phyloP scores from a whole-genome alignment of 1,140 invertebrate genomes.

The Drosophila dunni region DNA sequence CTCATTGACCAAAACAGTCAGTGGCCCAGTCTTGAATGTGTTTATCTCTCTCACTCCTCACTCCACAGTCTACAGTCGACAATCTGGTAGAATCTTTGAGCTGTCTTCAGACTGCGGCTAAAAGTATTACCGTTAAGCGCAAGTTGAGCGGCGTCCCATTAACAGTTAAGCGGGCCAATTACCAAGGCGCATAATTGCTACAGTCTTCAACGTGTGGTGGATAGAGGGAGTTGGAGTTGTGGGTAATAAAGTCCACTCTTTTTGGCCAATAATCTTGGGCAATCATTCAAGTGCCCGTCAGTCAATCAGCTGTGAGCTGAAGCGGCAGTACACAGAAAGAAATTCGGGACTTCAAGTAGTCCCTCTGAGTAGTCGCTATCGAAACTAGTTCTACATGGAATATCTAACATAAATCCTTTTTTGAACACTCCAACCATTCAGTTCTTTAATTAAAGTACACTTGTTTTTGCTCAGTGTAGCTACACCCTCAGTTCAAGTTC shows the following conservation, averaged over 20 bases:
- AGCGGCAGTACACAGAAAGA: not conserved
- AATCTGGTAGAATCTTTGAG: conserved; percentile 3
- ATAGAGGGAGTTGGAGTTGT: not conserved
- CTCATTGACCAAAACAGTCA: conserved; percentile 76
- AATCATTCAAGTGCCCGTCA: conserved; percentile 51
- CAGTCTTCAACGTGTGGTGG: conserved; percentile 27
- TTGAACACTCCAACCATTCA: too few species aligned
- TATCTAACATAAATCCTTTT: too few species aligned
- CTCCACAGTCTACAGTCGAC: conserved; percentile 23
- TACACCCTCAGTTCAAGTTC: conserved; percentile 29
- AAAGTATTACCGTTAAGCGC: conserved; percentile 71
- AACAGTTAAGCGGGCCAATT: conserved; percentile 80
- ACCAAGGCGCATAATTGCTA: conserved; percentile 72
- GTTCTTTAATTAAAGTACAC: too few species aligned
- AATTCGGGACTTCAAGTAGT: too few species aligned
- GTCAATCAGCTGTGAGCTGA: conserved; percentile 56
- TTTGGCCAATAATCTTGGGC: conserved; percentile 18
- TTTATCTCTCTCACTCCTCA: conserved; percentile 7
- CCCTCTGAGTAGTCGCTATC: too few species aligned
- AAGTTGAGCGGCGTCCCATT: conserved; percentile 72
- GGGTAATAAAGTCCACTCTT: not conserved
- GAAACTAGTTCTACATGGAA: too few species aligned
- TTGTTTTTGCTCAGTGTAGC: too few species aligned
- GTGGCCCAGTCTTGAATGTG: conserved; percentile 27
- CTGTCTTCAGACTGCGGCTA: conserved; percentile 12